phyloP scores from a whole-genome alignment of 2,113 vertebrate genomes.

The Guaruba guarouba region DNA sequence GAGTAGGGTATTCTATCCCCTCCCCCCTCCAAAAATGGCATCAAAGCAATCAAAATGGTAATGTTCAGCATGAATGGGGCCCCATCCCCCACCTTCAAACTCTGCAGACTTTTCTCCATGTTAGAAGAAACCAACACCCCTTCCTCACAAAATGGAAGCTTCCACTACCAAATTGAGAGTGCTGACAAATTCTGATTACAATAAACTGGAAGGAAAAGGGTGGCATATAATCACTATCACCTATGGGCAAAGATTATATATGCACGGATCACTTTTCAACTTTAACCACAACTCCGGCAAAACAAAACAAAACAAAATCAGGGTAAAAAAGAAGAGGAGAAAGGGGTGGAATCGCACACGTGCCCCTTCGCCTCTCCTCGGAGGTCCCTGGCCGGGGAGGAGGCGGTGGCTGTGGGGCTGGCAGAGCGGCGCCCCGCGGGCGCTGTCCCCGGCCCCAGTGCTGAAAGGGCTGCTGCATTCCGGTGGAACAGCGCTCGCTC shows the following conservation, averaged over 20 bases:
- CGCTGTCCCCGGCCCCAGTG: constrained; percentile 72
- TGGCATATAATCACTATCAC: not conserved
- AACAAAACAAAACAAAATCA: not conserved
- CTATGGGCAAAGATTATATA: not conserved
- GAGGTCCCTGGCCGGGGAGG: too few species aligned
- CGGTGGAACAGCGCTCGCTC: constrained; percentile 61
- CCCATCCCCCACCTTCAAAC: constrained; percentile 89
- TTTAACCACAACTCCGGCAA: constrained; percentile 26
- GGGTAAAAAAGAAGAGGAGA: accelerated
- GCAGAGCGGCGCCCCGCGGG: not conserved
- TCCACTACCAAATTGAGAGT: constrained; percentile 88
- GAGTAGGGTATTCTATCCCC: constrained; percentile 85
- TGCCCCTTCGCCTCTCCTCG: not conserved
- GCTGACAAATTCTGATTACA: constrained; percentile 71
- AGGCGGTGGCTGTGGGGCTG: accelerated
- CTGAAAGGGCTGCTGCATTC: constrained; percentile 74
- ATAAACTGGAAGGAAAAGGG: constrained; percentile 46
- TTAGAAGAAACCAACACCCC: constrained; percentile 82
- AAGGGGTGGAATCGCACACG: not conserved
- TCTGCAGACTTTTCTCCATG: constrained; percentile 94
- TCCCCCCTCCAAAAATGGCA: constrained; percentile 92
- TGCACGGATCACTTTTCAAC: constrained; percentile 31
- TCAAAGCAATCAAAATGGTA: constrained; percentile 99
- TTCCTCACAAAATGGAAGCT: constrained; percentile 96
- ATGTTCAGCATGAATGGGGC: constrained; percentile 92